A percentile compares a stretch with the other conserved stretches of the same genome.
Evolutionary conservation across 1,140 invertebrate genomes (phyloP).

Genomic region (Chionoecetes opilio): DNA sequence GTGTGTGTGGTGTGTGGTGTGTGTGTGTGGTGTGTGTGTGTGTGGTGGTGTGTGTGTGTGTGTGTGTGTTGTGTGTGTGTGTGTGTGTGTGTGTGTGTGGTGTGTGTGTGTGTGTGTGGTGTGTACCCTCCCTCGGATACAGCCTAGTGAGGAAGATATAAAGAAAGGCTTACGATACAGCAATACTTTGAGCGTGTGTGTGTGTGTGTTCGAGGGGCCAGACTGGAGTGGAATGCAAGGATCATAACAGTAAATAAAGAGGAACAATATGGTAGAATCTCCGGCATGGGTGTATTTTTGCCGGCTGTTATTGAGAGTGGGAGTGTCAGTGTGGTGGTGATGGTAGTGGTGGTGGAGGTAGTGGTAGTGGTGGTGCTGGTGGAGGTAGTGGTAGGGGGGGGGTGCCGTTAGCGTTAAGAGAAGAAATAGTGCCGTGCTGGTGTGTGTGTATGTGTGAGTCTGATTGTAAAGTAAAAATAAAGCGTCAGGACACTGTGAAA

Average conservation of each 20-base stretch:
- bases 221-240: background rate
- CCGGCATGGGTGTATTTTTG: background rate
- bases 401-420: background rate
- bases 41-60: background rate
- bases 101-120: conserved; percentile 18
- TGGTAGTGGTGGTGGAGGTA: background rate
- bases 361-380: background rate
- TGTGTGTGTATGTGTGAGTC: background rate
- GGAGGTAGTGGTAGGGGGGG: background rate
- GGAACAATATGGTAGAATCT: background rate
- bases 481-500: too few relatives aligned
- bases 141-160: background rate
- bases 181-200: background rate
- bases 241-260: conserved; percentile 17
- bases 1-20: background rate
- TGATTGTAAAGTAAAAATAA: too few relatives aligned
- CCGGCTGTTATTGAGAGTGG: background rate
- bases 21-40: conserved; percentile 25
- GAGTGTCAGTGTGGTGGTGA: background rate
- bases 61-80: conserved; percentile 19
- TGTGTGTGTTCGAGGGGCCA: background rate
- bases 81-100: conserved; percentile 22
- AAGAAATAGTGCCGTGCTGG: background rate
- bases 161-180: background rate
- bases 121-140: too few relatives aligned